A percentile compares a stretch with the other conserved stretches of the same genome.
phyloP scores from a whole-genome alignment of 2,113 vertebrate species.

The Pelecanus crispus region DNA sequence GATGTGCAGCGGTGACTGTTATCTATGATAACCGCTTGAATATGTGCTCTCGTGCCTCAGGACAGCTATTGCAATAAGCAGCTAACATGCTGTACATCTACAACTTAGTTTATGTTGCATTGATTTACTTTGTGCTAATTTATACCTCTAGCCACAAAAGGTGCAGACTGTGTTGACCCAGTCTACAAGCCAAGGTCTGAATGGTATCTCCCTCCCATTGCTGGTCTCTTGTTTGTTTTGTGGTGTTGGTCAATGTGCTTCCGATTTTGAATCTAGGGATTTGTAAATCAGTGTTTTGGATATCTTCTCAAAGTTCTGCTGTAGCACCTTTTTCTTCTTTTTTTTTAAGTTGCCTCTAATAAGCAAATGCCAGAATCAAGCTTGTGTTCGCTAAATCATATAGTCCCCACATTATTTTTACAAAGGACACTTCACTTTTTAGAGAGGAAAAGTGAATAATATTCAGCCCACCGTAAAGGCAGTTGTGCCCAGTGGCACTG shows the following conservation, averaged over 20 bases:
- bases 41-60: not conserved
- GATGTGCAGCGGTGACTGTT: not conserved
- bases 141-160: not conserved
- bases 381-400: rapidly evolving
- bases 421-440: not conserved
- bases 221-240: not conserved
- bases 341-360: not conserved
- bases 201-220: not conserved
- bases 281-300: rapidly evolving
- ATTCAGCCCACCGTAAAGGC: not conserved
- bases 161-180: not conserved
- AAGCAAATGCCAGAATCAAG: not conserved
- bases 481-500: not conserved
- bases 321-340: no score
- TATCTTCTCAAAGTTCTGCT: not conserved
- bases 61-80: not conserved
- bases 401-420: not conserved
- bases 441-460: no score
- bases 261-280: not conserved
- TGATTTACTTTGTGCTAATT: not conserved
- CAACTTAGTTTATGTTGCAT: not conserved
- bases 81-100: not conserved
- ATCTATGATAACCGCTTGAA: not conserved
- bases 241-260: not conserved
- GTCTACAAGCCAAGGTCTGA: not conserved